Base-by-base conservation (phyloP, 1,140 invertebrate species). In the Laupala kohalensis region DNA sequence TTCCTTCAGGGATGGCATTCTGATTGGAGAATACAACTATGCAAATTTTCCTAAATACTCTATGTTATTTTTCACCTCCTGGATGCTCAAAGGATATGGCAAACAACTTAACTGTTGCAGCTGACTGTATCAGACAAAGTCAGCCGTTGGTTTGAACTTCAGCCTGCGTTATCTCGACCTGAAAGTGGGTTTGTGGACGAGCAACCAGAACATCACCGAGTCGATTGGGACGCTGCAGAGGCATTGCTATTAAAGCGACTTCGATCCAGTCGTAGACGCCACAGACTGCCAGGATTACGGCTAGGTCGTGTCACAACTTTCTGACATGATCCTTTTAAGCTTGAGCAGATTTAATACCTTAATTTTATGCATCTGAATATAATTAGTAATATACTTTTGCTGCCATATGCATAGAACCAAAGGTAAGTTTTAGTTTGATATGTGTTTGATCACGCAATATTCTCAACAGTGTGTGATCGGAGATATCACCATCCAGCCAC, bases 131-230 rank as follows among this genome's bases (percentile, higher is more conserved):
- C 84, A 72, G 88, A 88, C 30, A 90, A 90, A 81, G 88, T 90
- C 76, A 86, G 88, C 74, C 83, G 88, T 63, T 90, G 89, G 89
- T 90, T 90, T 77, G 87, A 89, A 72, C 83, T 88, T 73, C 79
- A 88, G 27, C 86, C 85, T 24, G 85, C 85, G 5, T 80, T 89
- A 65, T 90, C 88, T 19, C 79, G 88, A 19, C 88, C 87, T 1
- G 89, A 90, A 77, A 90, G 88, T 77, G 89, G 89, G 2, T 90
- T 90, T 77, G 84, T 90, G 9, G 89, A 88, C 6, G 86, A 84
- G 6, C 30, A 25, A 53, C 37, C 37, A 2, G 37, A 53, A 53
- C 26, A 68, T 2, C 19, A 53, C 19, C 37, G 37, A 2, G 37
- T 53, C 37, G 37, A 53, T 19, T 53, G 37, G 37, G 37, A 53